A percentile compares a stretch with the other conserved stretches of the same genome.
Conservation (phyloP, 2,888 invertebrate genomes). For the Aspidiotus rigidus region DNA sequence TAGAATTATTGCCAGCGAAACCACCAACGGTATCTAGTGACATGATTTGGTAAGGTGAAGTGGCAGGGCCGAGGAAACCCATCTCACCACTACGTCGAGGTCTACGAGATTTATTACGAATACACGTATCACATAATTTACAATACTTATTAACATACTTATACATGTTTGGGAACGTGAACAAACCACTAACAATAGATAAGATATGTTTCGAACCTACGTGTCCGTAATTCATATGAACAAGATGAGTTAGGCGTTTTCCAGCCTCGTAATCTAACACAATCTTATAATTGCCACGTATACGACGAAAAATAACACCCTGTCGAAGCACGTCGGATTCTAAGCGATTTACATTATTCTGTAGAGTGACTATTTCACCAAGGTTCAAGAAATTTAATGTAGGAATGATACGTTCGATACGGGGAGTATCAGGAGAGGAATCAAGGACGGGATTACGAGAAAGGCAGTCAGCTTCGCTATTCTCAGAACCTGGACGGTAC, state of each 20-base stretch:
- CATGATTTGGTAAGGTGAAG: slow-evolving; percentile 1
- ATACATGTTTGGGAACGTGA: slow-evolving; percentile 13
- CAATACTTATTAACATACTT: background rate
- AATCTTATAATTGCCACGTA: background rate
- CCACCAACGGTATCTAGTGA: slow-evolving; percentile 6
- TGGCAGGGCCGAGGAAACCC: slow-evolving; percentile 4
- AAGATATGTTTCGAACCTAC: background rate
- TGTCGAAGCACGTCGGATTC: background rate
- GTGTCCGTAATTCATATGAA: background rate
- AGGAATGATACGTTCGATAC: background rate
- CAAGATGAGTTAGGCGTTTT: background rate
- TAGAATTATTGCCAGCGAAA: background rate
- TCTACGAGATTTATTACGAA: background rate
- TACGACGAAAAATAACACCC: background rate
- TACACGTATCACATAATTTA: background rate
- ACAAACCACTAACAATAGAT: background rate
- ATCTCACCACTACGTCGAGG: background rate
- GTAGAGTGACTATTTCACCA: background rate
- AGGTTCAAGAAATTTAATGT: background rate
- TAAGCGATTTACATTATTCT: background rate
- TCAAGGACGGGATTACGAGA: slow-evolving; percentile 1
- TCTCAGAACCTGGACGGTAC: background rate
- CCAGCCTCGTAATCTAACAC: background rate
- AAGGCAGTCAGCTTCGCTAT: background rate
- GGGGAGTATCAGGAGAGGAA: background rate